Evolutionary conservation across 2,888 invertebrate genomes (phyloP), one percentile per base, ranked within the genome.

Genomic region (Cheilosia pagana): DNA sequence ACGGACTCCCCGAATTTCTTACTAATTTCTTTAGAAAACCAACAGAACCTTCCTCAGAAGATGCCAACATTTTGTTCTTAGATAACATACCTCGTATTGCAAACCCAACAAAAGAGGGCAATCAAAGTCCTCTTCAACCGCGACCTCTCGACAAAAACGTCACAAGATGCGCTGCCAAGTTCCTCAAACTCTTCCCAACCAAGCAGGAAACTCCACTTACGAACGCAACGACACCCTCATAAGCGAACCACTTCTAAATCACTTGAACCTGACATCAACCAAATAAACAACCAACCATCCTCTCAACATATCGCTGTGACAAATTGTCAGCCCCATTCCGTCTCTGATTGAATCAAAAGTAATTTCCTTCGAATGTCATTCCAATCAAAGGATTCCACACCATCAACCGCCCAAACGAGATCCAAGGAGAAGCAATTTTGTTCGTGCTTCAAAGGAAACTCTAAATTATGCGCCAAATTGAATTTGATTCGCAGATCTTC

Each of bases 401-500:
- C 16, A 43, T 12, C 28, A 16, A n/a, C n/a, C n/a, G n/a, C n/a
- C n/a, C n/a, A n/a, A n/a, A n/a, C n/a, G n/a, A n/a, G 28, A 28
- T 2, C 8, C 25, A 16, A 16, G 7, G 16, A n/a, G 5, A 28
- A 14, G 2, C n/a, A 12, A 8, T 19, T 35, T 35, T 21, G 16
- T 23, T 5, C 19, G 28, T 39, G 45, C 79, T 31, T 85, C 85
- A 85, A 85, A 81, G 71, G 53, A 71, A 81, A 65, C 71, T 81
- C 79, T 85, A 85, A 85, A 85, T 85, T 85, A 85, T 85, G 85
- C 85, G 85, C 65, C 75, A 81, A 85, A 85, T 85, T 85, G 81
- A 53, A 81, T 75, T 39, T 81, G 85, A 85, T 60, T 76, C 65
- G 53, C 65, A 62, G 76, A 71, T 81, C 70, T 55, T 41, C 50